Base-by-base conservation (phyloP, 2,888 invertebrate species). In the Pandemis heparana region DNA sequence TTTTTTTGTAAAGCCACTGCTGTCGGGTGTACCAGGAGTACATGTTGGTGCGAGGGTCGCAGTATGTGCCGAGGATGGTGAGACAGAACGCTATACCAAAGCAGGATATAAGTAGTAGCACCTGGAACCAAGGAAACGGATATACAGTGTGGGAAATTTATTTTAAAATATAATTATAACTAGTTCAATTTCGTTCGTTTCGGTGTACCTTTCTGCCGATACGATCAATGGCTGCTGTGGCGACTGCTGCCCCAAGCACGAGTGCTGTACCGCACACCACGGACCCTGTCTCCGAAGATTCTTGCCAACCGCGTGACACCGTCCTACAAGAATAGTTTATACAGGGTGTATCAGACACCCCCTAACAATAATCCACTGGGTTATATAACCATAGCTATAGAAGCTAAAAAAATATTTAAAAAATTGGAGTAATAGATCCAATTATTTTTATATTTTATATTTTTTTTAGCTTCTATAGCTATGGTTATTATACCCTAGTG, bases 51-150 rank as follows among this genome's bases (percentile, higher is more conserved):
- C 86, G 89, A 32, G 94, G 94, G 81, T 94, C 94, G 78, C 94
- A 94, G 83, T 91, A 94, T 0, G 87, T 83, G 59, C 94, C 94
- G 3, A 94, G 81, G 9, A 92, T 80, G 1, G 90, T 89, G 16
- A 94, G 82, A 67, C 93, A 92, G 78, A 89, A 90, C 0, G 93
- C 92, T 61, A 94, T 93, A 10, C 94, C 94, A 0, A 91, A 88
- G 70, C 94, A 94, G 0, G 94, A 94, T 84, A 90, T 91, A 1
- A 94, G 85, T 0, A 94, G 82, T 69, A 94, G 82, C 81, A 90
- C 89, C 94, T 94, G 88, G 1, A 87, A 88, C 8, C 38, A 32
- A 65, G 4, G 23, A 32, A 32, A 32, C 23, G 23, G 23, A 32
- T 2, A 32, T 32, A 32, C 23, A 32, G 23, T 32, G 4, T 4